phyloP scores from a whole-genome alignment of 2,797 vertebrate genomes.

The Perodicticus potto region DNA sequence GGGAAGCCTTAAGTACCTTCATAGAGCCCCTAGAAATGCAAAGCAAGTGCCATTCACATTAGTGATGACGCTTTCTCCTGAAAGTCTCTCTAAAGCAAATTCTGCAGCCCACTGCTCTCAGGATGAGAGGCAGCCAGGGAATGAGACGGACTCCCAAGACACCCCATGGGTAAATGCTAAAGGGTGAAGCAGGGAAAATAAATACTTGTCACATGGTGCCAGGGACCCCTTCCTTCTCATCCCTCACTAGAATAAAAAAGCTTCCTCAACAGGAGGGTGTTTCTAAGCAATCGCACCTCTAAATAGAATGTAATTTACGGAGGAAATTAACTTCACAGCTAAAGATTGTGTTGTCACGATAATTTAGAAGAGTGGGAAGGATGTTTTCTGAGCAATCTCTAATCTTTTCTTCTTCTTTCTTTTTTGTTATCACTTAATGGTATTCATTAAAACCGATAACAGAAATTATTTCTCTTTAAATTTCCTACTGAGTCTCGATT shows the following conservation, averaged over 20 bases:
- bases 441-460: conserved; percentile 88
- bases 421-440: conserved; percentile 87
- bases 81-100: neutral
- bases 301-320: conserved; percentile 87
- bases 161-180: neutral
- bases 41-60: neutral
- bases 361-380: conserved; percentile 85
- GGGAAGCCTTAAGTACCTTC: neutral
- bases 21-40: neutral
- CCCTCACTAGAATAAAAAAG: conserved; percentile 45
- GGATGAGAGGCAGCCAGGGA: neutral
- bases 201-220: neutral
- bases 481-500: conserved; percentile 82
- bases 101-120: neutral
- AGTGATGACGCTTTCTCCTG: neutral
- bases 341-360: conserved; percentile 85
- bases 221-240: conserved; percentile 63
- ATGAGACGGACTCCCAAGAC: neutral
- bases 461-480: conserved; percentile 86
- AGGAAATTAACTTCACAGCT: conserved; percentile 88
- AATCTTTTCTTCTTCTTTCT: conserved; percentile 79
- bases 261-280: neutral
- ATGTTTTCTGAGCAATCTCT: conserved; percentile 86
- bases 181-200: neutral
- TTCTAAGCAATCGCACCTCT: conserved; percentile 82